A percentile compares a stretch with the other conserved stretches of the same genome.
Evolutionary conservation across 2,888 invertebrate genomes (phyloP).

Genomic region (Nephrotoma guestfalica): DNA sequence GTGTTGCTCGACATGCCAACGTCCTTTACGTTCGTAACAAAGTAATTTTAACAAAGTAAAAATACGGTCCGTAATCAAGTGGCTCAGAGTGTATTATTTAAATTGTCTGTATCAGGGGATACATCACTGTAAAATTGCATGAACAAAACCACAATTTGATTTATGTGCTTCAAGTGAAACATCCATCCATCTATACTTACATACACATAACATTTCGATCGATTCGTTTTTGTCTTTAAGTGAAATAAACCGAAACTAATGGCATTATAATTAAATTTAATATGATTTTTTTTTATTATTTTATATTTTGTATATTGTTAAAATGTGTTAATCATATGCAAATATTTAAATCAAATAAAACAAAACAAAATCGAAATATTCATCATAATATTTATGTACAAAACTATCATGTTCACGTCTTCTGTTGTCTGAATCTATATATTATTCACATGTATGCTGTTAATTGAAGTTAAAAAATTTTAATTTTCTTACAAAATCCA

Average conservation of each 20-base stretch:
- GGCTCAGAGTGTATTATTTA: too few species aligned
- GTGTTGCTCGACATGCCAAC: too few species aligned
- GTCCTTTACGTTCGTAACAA: too few species aligned
- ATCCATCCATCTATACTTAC: neutral
- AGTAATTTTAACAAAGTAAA: too few species aligned
- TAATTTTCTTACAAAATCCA: neutral
- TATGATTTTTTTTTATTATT: neutral
- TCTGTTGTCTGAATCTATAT: neutral
- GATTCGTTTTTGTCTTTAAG: neutral
- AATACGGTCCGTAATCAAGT: too few species aligned
- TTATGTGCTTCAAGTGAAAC: neutral
- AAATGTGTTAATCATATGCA: neutral
- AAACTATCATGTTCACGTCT: neutral
- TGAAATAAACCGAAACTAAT: neutral
- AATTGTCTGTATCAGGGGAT: neutral
- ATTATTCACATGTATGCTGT: neutral
- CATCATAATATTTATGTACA: neutral
- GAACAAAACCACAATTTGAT: neutral
- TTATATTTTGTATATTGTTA: neutral
- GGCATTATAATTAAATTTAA: neutral
- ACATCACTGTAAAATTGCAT: neutral
- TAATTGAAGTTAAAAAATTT: neutral
- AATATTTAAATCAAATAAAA: neutral
- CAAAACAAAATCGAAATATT: neutral
- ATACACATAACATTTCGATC: neutral